Conservation (phyloP, 2,888 invertebrate species). For the Rutpela maculata region DNA sequence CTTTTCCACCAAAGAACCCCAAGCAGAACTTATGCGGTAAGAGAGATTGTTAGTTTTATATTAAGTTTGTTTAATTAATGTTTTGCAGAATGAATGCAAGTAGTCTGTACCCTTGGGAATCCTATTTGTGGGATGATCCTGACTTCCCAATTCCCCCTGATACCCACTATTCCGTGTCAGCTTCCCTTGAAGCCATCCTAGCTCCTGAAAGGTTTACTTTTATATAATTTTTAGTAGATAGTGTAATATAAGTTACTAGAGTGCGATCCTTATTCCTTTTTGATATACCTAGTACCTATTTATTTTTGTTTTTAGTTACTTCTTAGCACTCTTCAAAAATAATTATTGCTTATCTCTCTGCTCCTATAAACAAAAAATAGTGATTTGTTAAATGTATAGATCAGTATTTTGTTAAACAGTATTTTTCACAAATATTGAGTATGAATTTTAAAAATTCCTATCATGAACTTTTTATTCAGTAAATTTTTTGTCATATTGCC, state of each 20-base stretch:
- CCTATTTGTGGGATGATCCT: conserved; percentile 14
- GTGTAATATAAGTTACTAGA: no score
- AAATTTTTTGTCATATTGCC: no score
- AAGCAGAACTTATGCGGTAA: conserved; percentile 44
- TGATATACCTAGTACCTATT: not conserved
- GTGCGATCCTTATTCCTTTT: no score
- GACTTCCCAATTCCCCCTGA: not conserved
- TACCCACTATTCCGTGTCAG: conserved; percentile 31
- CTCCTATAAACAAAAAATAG: no score
- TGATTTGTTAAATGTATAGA: no score
- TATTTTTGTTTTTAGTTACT: not conserved
- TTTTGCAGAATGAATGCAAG: conserved; percentile 16
- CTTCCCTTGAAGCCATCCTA: conserved; percentile 42
- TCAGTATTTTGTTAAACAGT: no score
- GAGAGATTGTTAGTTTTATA: conserved; percentile 12
- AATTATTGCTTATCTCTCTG: no score
- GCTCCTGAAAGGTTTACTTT: conserved; percentile 30
- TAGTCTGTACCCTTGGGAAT: not conserved
- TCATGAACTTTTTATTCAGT: no score
- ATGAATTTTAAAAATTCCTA: no score
- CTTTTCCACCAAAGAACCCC: conserved; percentile 20
- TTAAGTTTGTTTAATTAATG: conserved; percentile 2
- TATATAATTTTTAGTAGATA: not conserved
- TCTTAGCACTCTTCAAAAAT: not conserved
- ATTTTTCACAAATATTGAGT: no score